phyloP scores from a whole-genome alignment of 2,888 invertebrate genomes.

The Carpatolechia fugitivella region DNA sequence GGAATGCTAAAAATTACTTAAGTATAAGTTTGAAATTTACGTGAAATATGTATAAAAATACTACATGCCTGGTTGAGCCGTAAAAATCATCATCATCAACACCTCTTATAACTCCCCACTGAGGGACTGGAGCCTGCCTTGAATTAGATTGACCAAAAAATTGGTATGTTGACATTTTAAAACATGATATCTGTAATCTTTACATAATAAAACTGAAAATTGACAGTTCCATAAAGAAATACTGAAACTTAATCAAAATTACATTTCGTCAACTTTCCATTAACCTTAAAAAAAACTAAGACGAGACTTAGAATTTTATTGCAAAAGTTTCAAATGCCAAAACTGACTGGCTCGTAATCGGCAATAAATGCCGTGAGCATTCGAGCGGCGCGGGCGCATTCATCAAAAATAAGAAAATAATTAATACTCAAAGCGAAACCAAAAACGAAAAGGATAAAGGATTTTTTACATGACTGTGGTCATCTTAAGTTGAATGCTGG shows the following conservation, averaged over 20 bases:
- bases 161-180: too few species aligned
- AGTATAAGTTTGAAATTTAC: background rate
- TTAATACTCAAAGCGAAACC: constrained; percentile 73
- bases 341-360: constrained; percentile 40
- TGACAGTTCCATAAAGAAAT: too few species aligned
- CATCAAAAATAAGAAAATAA: constrained; percentile 77
- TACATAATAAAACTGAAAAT: too few species aligned
- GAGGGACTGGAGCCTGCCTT: too few species aligned
- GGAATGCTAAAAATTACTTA: background rate
- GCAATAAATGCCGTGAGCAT: constrained; percentile 51
- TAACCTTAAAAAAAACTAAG: background rate
- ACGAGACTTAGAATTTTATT: constrained; percentile 22
- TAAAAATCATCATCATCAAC: too few species aligned
- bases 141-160: too few species aligned
- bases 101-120: too few species aligned
- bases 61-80: too few species aligned
- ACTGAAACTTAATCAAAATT: too few species aligned
- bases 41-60: too few species aligned
- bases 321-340: constrained; percentile 2
- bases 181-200: too few species aligned
- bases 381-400: constrained; percentile 62
- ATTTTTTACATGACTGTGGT: background rate
- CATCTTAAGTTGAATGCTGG: too few species aligned
- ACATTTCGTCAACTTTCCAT: background rate
- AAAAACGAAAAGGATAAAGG: constrained; percentile 50